These are phyloP conservation scores for Eleutherodactylus coqui DNA, from an alignment of 2,797 vertebrate genomes.

Conservation along the genomic window DNA sequence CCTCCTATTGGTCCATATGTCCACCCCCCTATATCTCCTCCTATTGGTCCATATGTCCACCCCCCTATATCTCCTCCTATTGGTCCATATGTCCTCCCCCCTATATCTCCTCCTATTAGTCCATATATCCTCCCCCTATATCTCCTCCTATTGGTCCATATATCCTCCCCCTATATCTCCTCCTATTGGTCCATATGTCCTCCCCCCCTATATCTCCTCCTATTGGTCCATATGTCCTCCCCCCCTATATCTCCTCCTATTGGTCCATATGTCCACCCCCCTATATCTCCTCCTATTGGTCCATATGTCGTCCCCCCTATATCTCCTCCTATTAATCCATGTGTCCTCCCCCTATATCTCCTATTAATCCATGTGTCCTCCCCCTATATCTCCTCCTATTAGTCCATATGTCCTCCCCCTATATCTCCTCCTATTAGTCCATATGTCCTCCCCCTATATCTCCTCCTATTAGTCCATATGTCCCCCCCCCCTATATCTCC, in stretches of 20 bases:
- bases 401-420: neutral
- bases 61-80: neutral
- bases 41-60: neutral
- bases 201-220: neutral
- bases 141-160: neutral
- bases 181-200: neutral
- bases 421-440: neutral
- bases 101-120: neutral
- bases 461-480: conserved; percentile 17
- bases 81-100: neutral
- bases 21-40: neutral
- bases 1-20: neutral
- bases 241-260: neutral
- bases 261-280: neutral
- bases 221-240: neutral
- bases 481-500: neutral
- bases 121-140: neutral
- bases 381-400: neutral
- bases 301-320: neutral
- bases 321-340: neutral
- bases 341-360: neutral
- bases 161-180: neutral
- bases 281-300: conserved; percentile 3
- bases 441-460: conserved; percentile 10
- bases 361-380: neutral